phyloP scores from a whole-genome alignment of 2,113 vertebrate species.

The Pollimyrus isidori region DNA sequence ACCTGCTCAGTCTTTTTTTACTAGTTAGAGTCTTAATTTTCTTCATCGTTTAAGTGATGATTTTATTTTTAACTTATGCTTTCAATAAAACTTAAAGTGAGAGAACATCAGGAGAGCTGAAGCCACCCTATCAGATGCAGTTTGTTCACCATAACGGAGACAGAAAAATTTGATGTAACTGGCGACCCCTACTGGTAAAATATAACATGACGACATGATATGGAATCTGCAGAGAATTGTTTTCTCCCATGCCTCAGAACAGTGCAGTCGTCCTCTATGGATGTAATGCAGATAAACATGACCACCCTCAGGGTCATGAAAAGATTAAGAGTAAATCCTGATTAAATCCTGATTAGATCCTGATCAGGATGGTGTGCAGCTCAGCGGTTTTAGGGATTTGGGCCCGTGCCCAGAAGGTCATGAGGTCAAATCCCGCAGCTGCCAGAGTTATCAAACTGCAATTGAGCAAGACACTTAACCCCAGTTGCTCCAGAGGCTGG shows the following conservation, averaged over 20 bases:
- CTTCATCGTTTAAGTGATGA: neutral
- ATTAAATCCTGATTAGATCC: neutral
- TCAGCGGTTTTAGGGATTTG: neutral
- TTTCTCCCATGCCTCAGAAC: neutral
- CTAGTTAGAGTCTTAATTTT: neutral
- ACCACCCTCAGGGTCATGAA: neutral
- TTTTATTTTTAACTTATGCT: neutral
- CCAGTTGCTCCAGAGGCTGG: neutral
- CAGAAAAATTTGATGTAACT: neutral
- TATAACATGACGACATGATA: neutral
- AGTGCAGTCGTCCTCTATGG: neutral
- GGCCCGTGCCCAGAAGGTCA: neutral
- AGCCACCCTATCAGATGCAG: neutral
- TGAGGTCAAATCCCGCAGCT: neutral
- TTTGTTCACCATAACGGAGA: neutral
- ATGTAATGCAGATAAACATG: neutral
- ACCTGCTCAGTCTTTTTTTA: neutral
- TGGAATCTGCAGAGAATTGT: neutral
- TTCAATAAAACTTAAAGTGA: neutral
- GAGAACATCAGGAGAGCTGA: neutral
- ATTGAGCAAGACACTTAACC: neutral
- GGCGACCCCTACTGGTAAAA: conserved; percentile 15
- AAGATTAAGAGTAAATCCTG: neutral
- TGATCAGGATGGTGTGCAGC: neutral
- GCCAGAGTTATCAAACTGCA: neutral